Conservation (phyloP, 2,113 vertebrate species). For the Pygoscelis antarcticus region DNA sequence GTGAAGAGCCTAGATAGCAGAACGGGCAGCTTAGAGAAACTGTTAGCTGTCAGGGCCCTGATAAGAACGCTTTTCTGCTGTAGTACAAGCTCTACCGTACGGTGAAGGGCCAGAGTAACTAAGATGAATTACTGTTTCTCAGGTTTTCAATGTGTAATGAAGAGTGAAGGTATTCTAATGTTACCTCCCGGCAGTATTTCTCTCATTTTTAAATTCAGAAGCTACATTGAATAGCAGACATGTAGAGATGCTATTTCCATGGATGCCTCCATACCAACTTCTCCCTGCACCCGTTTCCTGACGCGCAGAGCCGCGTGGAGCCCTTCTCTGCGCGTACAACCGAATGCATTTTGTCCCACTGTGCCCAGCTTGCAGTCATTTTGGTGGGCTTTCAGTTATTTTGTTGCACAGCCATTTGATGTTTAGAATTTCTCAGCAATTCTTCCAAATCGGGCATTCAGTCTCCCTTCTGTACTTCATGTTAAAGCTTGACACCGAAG, state of each 20-base stretch:
- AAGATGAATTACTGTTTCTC: background rate
- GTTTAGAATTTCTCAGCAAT: background rate
- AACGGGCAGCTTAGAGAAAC: background rate
- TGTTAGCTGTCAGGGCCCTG: background rate
- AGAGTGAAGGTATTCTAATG: background rate
- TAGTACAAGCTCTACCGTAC: too few relatives aligned
- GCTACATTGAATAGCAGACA: background rate
- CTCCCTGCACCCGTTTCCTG: background rate
- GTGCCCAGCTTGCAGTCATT: background rate
- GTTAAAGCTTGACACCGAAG: background rate
- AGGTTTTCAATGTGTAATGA: background rate
- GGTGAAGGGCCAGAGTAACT: background rate
- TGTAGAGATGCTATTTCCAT: background rate
- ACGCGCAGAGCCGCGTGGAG: fast-evolving
- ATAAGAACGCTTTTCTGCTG: background rate
- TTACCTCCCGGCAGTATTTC: background rate
- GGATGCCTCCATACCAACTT: background rate
- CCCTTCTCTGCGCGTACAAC: too few relatives aligned
- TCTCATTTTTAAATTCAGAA: background rate
- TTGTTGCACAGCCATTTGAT: background rate
- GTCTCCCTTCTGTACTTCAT: background rate
- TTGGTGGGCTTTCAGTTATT: background rate
- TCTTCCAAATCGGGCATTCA: background rate
- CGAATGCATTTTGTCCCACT: background rate
- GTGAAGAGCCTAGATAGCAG: background rate